phyloP scores from a whole-genome alignment of 2,888 invertebrate species.

The Danaus chrysippus region DNA sequence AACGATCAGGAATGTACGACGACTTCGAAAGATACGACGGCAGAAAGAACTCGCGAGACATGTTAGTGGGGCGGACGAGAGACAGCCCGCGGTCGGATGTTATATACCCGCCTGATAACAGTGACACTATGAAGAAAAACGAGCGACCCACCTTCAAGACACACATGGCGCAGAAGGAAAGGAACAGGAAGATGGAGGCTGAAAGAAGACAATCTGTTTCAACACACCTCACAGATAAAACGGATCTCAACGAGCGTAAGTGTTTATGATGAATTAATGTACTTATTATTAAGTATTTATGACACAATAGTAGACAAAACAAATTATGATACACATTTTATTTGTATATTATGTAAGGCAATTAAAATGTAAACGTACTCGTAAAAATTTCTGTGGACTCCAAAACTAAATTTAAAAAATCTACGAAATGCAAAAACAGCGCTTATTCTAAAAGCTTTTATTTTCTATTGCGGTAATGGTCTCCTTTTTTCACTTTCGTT shows the following conservation, averaged over 20 bases:
- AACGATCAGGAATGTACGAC: slow-evolving; percentile 62
- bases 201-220: slow-evolving; percentile 88
- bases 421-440: too few species aligned
- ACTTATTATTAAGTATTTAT: not conserved
- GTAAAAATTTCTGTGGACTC: too few species aligned
- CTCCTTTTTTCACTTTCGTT: too few species aligned
- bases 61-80: slow-evolving; percentile 68
- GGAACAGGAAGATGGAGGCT: slow-evolving; percentile 80
- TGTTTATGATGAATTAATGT: slow-evolving; percentile 24
- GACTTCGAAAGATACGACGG: slow-evolving; percentile 72
- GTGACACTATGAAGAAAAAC: slow-evolving; percentile 53
- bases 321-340: too few species aligned
- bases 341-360: too few species aligned
- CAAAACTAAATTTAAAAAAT: too few species aligned
- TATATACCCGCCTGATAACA: slow-evolving; percentile 54
- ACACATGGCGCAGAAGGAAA: slow-evolving; percentile 84
- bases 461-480: too few species aligned
- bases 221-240: slow-evolving; percentile 85
- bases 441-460: too few species aligned
- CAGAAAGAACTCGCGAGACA: slow-evolving; percentile 72
- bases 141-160: slow-evolving; percentile 85
- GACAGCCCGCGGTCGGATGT: slow-evolving; percentile 71
- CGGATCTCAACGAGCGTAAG: slow-evolving; percentile 76
- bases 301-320: not conserved
- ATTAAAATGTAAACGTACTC: too few species aligned